phyloP scores from a whole-genome alignment of 2,113 vertebrate genomes.

The Calyptomena viridis region DNA sequence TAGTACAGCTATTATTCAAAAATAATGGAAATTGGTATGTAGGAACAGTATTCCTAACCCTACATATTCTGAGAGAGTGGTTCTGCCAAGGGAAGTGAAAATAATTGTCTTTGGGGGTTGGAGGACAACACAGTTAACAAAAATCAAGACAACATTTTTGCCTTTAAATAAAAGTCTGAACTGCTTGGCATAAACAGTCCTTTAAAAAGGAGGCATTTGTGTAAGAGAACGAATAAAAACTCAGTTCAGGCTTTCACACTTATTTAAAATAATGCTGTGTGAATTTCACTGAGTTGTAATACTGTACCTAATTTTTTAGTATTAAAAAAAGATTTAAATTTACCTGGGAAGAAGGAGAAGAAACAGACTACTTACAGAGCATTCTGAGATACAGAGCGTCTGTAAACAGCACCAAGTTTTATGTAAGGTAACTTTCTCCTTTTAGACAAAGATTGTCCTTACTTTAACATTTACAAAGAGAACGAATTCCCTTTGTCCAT shows the following conservation, averaged over 20 bases:
- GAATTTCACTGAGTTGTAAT: neutral
- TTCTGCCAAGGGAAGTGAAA: neutral
- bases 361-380: neutral
- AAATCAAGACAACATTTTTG: neutral
- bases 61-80: neutral
- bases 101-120: neutral
- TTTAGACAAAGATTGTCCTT: neutral
- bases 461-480: neutral
- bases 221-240: neutral
- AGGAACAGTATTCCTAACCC: neutral
- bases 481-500: neutral
- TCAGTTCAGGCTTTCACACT: neutral
- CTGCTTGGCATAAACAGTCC: neutral
- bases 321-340: neutral
- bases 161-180: neutral
- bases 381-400: neutral
- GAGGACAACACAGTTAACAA: neutral
- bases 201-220: neutral
- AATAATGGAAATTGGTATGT: neutral
- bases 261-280: neutral
- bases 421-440: neutral
- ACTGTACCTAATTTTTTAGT: neutral
- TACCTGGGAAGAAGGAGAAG: neutral
- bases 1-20: neutral
- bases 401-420: neutral